phyloP scores from a whole-genome alignment of 2,888 invertebrate genomes.

The Caenorhabditis macrosperma region DNA sequence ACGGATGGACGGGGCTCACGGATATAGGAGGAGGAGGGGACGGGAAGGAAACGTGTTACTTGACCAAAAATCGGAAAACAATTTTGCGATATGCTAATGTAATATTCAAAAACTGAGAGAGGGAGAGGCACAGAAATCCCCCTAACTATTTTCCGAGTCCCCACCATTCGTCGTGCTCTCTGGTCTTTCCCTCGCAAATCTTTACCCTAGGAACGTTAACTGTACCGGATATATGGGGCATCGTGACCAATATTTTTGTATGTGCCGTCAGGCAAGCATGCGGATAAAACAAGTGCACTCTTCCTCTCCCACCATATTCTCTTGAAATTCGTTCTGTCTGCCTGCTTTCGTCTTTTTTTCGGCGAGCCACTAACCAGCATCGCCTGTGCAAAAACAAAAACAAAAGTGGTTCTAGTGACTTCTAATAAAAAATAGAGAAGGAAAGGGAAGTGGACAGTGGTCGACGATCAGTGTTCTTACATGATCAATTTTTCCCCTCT shows the following conservation, averaged over 20 bases:
- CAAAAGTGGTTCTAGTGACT: not conserved
- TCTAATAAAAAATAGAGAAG: not conserved
- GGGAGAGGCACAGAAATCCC: not conserved
- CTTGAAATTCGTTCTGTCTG: not conserved
- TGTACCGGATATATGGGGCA: not conserved
- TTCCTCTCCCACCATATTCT: not conserved
- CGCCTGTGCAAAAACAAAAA: not conserved
- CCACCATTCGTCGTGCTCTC: slow-evolving; percentile 6
- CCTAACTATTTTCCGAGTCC: slow-evolving; percentile 5
- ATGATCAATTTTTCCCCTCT: slow-evolving; percentile 26
- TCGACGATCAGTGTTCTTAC: slow-evolving; percentile 29
- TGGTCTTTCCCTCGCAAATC: not conserved
- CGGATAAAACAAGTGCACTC: not conserved
- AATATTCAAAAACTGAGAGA: slow-evolving; percentile 16
- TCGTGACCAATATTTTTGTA: not conserved
- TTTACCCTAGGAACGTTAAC: not conserved
- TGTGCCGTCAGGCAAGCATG: no score
- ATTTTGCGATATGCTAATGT: slow-evolving; percentile 40
- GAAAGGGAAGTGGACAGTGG: slow-evolving; percentile 23
- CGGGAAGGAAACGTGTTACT: slow-evolving; percentile 20
- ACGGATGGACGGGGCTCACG: not conserved
- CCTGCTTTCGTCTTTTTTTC: not conserved
- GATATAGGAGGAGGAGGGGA: no score
- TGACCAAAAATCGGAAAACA: slow-evolving; percentile 43
- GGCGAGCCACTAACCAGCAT: not conserved